Conservation (phyloP, 2,888 invertebrate genomes). For the Nymphalis c-album region DNA sequence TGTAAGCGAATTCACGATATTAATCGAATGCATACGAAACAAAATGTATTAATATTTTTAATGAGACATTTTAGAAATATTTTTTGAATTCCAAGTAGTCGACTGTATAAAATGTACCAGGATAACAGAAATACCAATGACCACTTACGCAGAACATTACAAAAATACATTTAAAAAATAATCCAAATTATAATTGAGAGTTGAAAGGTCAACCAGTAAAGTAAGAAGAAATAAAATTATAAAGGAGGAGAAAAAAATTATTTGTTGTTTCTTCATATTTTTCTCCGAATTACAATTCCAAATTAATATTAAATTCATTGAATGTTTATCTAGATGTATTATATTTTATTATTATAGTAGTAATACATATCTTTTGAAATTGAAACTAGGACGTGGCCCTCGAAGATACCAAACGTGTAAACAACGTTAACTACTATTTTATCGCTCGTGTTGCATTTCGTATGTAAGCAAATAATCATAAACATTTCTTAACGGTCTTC, state of each 20-base stretch:
- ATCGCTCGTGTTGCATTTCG: slow-evolving; percentile 8
- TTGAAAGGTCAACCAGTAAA: slow-evolving; percentile 43
- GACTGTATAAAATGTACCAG: slow-evolving; percentile 25
- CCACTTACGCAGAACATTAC: slow-evolving; percentile 3
- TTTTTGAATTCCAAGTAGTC: slow-evolving; percentile 19
- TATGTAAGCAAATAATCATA: slow-evolving; percentile 17
- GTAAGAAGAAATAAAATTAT: slow-evolving; percentile 18
- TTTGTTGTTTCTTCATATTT: not conserved
- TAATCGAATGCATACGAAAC: no score
- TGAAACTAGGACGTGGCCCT: slow-evolving; percentile 25
- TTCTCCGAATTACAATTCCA: no score
- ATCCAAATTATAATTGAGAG: slow-evolving; percentile 41
- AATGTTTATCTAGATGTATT: not conserved
- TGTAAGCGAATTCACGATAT: no score
- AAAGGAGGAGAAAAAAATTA: not conserved
- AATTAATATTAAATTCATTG: no score
- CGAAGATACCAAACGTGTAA: slow-evolving; percentile 29
- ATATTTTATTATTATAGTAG: slow-evolving; percentile 1
- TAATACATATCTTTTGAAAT: slow-evolving; percentile 23
- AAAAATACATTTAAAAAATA: slow-evolving; percentile 4
- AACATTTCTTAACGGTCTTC: slow-evolving; percentile 6
- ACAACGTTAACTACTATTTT: slow-evolving; percentile 22
- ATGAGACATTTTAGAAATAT: no score
- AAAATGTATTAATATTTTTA: no score
- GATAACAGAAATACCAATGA: slow-evolving; percentile 24